Percentiles rank a stretch among this genome's conserved stretches.
Conservation (phyloP, 2,888 invertebrate genomes). For the Amiota minor region DNA sequence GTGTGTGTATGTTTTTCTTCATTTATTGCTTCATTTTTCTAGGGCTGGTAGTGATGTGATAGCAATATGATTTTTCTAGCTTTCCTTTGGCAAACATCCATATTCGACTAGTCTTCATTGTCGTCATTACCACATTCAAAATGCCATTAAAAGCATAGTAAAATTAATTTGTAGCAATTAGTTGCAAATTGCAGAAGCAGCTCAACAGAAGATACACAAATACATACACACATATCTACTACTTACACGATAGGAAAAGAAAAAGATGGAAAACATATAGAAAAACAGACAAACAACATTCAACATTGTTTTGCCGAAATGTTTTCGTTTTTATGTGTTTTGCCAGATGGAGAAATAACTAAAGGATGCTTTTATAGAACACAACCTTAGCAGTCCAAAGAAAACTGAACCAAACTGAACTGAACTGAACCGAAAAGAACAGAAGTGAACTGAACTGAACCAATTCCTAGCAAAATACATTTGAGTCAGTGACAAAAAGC, state of each 20-base stretch:
- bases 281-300: too few relatives aligned
- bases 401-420: too few relatives aligned
- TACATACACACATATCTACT: background rate
- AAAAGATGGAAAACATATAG: too few relatives aligned
- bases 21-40: constrained; percentile 15
- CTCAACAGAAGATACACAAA: constrained; percentile 27
- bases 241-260: too few relatives aligned
- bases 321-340: too few relatives aligned
- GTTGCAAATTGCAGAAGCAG: constrained; percentile 62
- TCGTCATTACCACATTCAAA: constrained; percentile 63
- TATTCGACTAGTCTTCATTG: constrained; percentile 23
- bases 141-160: constrained; percentile 67
- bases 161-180: constrained; percentile 67
- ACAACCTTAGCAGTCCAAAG: too few relatives aligned
- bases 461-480: constrained; percentile 39
- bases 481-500: background rate
- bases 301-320: too few relatives aligned
- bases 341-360: too few relatives aligned
- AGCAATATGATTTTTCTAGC: background rate
- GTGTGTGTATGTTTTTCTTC: constrained; percentile 2
- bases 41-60: background rate
- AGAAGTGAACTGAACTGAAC: constrained; percentile 46
- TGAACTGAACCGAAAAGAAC: too few relatives aligned
- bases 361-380: too few relatives aligned
- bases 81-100: constrained; percentile 21